Evolutionary conservation across 2,888 invertebrate species (phyloP).

Genomic region (Drosophila neutralis): DNA sequence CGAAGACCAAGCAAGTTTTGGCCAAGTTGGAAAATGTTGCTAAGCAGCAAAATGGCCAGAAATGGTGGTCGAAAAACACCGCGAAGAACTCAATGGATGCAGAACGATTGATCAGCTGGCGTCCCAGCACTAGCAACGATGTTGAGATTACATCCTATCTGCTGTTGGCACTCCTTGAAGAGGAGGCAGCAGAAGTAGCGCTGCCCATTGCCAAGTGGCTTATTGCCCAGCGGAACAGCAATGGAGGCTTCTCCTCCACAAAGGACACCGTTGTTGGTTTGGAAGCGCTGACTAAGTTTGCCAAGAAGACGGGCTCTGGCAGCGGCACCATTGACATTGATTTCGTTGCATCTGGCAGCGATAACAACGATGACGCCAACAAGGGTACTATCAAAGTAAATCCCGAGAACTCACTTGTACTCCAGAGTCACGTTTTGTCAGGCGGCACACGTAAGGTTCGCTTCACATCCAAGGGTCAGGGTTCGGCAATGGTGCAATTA

Average conservation of each 20-base stretch:
- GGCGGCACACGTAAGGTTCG: slow-evolving; percentile 87
- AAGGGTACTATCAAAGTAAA: slow-evolving; percentile 86
- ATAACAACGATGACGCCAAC: slow-evolving; percentile 31
- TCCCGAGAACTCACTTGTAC: slow-evolving; percentile 91
- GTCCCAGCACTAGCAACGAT: slow-evolving; percentile 88
- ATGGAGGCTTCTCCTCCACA: slow-evolving; percentile 91
- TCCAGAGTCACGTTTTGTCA: slow-evolving; percentile 89
- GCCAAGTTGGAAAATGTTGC: slow-evolving; percentile 86
- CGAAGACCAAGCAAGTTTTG: slow-evolving; percentile 88
- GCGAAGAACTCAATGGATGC: slow-evolving; percentile 76
- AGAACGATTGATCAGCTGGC: slow-evolving; percentile 62
- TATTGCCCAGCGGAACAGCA: slow-evolving; percentile 87
- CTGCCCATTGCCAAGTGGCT: slow-evolving; percentile 90
- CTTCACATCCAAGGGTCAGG: slow-evolving; percentile 91
- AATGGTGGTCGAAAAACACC: slow-evolving; percentile 91
- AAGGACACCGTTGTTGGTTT: slow-evolving; percentile 92
- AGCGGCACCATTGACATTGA: slow-evolving; percentile 74
- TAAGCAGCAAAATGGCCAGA: slow-evolving; percentile 86
- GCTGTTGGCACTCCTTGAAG: slow-evolving; percentile 88
- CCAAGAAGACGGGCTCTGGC: slow-evolving; percentile 86
- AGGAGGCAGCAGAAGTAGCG: slow-evolving; percentile 64
- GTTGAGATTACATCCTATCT: slow-evolving; percentile 96
- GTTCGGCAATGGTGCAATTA: slow-evolving; percentile 91
- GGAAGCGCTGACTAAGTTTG: slow-evolving; percentile 89
- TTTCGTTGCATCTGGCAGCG: slow-evolving; percentile 60